These are phyloP conservation scores for Typhlichthys eigenmanni DNA, from an alignment of 2,797 vertebrate species.

Conservation along the genomic window DNA sequence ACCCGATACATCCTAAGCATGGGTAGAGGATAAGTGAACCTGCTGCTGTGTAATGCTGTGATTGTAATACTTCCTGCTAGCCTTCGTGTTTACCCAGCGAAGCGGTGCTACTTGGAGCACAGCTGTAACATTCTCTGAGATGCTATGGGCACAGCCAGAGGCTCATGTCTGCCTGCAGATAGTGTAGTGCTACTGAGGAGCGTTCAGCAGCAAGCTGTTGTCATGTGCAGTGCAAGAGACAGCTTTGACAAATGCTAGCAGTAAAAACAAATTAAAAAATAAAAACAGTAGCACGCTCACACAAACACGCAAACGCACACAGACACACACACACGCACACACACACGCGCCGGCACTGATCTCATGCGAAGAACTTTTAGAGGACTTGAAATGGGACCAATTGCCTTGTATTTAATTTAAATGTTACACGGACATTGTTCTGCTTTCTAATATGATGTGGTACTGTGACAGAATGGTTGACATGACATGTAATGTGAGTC, in stretches of 20 bases:
- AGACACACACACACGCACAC: background rate
- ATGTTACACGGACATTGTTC: too few species aligned
- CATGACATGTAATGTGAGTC: too few species aligned
- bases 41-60: background rate
- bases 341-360: background rate
- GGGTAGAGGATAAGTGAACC: background rate
- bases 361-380: background rate
- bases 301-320: background rate
- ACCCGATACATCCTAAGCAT: background rate
- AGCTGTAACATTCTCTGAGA: too few species aligned
- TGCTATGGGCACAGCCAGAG: too few species aligned
- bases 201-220: too few species aligned
- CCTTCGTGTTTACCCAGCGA: constrained; percentile 16
- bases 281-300: background rate
- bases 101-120: background rate
- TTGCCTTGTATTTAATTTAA: too few species aligned
- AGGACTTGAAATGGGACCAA: too few species aligned
- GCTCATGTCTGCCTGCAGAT: too few species aligned
- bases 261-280: background rate
- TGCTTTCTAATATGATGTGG: too few species aligned
- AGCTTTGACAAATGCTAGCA: background rate
- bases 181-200: too few species aligned
- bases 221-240: too few species aligned
- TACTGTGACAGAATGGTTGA: too few species aligned
- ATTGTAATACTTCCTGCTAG: background rate